Evolutionary conservation across 2,797 vertebrate genomes (phyloP).

Genomic region (Pipistrellus pipistrellus): DNA sequence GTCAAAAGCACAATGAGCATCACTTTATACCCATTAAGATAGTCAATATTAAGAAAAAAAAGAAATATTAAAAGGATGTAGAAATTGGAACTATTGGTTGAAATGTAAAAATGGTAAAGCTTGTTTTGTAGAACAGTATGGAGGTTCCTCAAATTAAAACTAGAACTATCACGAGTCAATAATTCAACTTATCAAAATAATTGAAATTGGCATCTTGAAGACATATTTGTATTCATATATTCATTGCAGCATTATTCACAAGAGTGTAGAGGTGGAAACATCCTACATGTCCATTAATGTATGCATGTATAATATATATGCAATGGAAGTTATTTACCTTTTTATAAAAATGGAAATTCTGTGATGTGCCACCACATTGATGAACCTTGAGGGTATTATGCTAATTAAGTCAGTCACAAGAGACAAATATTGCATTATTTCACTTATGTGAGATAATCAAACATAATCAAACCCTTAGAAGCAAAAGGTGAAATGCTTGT

Average conservation of each 20-base stretch:
- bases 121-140: background rate
- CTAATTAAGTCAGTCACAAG: background rate
- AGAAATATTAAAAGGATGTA: background rate
- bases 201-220: background rate
- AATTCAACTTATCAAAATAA: background rate
- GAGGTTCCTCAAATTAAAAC: background rate
- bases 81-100: background rate
- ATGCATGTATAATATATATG: background rate
- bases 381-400: background rate
- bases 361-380: background rate
- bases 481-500: background rate
- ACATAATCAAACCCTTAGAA: background rate
- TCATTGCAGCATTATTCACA: background rate
- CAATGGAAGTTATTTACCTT: background rate
- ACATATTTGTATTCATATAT: background rate
- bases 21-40: background rate
- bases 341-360: background rate
- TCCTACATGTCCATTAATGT: background rate
- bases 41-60: background rate
- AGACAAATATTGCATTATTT: background rate
- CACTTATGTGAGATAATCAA: background rate
- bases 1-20: background rate
- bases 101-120: background rate
- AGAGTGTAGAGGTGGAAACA: background rate
- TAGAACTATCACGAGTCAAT: no score